Conservation (phyloP, 2,888 invertebrate species). For the Eucriotettix oculatus region DNA sequence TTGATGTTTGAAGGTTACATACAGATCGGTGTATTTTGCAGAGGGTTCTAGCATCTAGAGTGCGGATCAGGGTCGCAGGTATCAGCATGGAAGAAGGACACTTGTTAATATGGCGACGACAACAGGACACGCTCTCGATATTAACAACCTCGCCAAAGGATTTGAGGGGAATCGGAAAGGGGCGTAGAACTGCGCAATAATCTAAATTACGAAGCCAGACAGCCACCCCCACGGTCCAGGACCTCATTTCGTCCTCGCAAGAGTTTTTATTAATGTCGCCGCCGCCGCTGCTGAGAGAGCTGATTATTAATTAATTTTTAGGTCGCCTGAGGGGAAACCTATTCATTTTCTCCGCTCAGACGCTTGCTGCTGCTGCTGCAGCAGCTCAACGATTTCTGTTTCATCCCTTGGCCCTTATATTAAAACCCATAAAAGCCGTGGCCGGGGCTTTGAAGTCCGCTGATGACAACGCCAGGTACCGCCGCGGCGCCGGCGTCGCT, state of each 20-base stretch:
- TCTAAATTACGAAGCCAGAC: background rate
- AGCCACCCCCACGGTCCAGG: background rate
- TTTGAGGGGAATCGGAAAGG: too few species aligned
- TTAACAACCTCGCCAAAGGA: too few species aligned
- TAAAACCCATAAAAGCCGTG: background rate
- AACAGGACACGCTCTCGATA: too few species aligned
- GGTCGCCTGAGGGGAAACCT: constrained; percentile 11
- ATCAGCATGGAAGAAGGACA: too few species aligned
- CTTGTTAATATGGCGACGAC: too few species aligned
- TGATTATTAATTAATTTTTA: constrained; percentile 13
- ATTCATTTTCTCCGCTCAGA: constrained; percentile 11
- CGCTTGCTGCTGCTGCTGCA: background rate
- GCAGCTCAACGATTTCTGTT: constrained; percentile 3
- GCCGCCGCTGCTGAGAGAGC: background rate
- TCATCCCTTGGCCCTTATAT: background rate
- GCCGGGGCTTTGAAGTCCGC: background rate
- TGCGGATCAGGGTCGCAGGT: too few species aligned
- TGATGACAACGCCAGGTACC: background rate
- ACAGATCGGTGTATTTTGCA: too few species aligned
- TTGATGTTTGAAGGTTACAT: too few species aligned
- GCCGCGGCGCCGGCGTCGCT: background rate
- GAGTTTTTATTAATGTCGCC: constrained; percentile 2
- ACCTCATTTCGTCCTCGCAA: background rate
- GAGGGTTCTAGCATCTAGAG: too few species aligned
- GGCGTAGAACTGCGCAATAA: background rate